These are phyloP conservation scores for Meandrusa payeni DNA, from an alignment of 2,888 invertebrate genomes.

Conservation along the genomic window DNA sequence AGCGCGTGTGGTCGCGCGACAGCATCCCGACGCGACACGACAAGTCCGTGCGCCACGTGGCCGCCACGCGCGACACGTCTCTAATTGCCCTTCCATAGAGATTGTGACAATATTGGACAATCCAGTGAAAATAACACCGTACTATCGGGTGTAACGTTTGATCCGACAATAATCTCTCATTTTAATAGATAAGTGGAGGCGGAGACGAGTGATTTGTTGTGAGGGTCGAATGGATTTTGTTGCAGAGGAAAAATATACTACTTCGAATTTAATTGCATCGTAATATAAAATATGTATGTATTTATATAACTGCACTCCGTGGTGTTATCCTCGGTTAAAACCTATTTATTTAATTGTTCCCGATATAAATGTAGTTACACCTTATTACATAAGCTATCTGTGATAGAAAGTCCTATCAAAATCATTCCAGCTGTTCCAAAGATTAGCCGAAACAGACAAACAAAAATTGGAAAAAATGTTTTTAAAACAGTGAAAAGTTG, in stretches of 20 bases:
- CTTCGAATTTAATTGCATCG: slow-evolving; percentile 1
- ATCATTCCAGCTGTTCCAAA: too few relatives aligned
- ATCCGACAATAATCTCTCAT: slow-evolving; percentile 76
- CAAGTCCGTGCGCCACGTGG: slow-evolving; percentile 53
- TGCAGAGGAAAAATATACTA: slow-evolving; percentile 2
- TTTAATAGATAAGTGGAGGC: slow-evolving; percentile 79
- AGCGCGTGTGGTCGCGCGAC: slow-evolving; percentile 43
- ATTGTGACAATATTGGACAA: slow-evolving; percentile 79
- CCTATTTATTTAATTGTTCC: too few relatives aligned
- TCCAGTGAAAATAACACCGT: slow-evolving; percentile 78
- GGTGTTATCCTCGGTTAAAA: too few relatives aligned
- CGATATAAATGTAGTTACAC: too few relatives aligned
- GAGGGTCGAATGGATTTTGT: slow-evolving; percentile 33
- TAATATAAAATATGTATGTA: too few relatives aligned
- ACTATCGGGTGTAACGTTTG: slow-evolving; percentile 53
- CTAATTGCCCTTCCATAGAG: slow-evolving; percentile 76
- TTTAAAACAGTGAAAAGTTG: too few relatives aligned
- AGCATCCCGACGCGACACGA: slow-evolving; percentile 29
- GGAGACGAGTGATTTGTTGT: slow-evolving; percentile 72
- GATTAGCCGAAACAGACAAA: too few relatives aligned
- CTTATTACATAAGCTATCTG: too few relatives aligned
- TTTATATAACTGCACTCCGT: too few relatives aligned
- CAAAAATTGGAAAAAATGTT: too few relatives aligned
- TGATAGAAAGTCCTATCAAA: too few relatives aligned
- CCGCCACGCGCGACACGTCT: slow-evolving; percentile 72